phyloP scores from a whole-genome alignment of 2,113 vertebrate species.

The Ptychochromis oligacanthus region DNA sequence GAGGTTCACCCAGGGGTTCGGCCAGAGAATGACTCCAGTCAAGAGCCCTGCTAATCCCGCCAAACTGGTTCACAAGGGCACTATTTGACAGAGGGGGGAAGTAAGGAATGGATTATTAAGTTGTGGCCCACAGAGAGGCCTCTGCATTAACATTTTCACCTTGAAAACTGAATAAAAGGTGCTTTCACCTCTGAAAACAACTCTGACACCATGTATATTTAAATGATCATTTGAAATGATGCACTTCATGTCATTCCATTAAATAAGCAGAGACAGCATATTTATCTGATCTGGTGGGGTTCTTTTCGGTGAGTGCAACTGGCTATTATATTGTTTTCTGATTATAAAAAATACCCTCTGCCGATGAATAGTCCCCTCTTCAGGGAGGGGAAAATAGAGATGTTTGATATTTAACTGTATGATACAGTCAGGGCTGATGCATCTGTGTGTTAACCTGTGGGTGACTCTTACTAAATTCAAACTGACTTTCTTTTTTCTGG shows the following conservation, averaged over 20 bases:
- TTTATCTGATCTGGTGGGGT: slow-evolving; percentile 40
- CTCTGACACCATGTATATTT: slow-evolving; percentile 18
- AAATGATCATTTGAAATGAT: no score
- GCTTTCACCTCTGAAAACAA: slow-evolving; percentile 13
- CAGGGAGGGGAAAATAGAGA: slow-evolving; percentile 12
- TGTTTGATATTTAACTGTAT: slow-evolving; percentile 51
- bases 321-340: slow-evolving; percentile 32
- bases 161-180: slow-evolving; percentile 37
- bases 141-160: slow-evolving; percentile 42
- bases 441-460: slow-evolving; percentile 4
- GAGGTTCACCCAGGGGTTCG: slow-evolving; percentile 36
- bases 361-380: neutral
- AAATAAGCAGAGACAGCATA: slow-evolving; percentile 19
- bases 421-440: slow-evolving; percentile 37
- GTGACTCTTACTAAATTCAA: slow-evolving; percentile 43
- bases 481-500: slow-evolving; percentile 35
- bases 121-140: slow-evolving; percentile 10
- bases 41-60: slow-evolving; percentile 44
- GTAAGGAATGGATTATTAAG: slow-evolving; percentile 25
- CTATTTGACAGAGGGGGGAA: neutral
- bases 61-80: slow-evolving; percentile 46
- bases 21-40: slow-evolving; percentile 49
- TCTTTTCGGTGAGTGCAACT: slow-evolving; percentile 35
- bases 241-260: neutral
- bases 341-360: slow-evolving; percentile 39